Evolutionary conservation across 1,140 invertebrate genomes (phyloP).

Genomic region (Drosophila micromelanica): DNA sequence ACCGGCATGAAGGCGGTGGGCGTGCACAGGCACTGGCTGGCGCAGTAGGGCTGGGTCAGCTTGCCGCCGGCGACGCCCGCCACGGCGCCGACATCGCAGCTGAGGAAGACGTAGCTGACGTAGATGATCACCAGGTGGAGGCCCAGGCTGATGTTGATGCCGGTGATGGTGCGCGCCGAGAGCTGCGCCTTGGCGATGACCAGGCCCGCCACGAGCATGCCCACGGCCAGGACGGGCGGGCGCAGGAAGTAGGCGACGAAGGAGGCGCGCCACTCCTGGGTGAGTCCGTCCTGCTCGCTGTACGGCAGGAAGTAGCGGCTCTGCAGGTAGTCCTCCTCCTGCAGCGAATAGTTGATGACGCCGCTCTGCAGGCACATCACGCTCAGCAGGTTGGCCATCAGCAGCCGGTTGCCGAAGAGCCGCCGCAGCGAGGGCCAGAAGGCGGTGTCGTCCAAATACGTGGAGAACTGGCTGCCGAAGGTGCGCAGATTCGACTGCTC

Average conservation of each 20-base stretch:
- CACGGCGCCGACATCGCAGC: slow-evolving; percentile 85
- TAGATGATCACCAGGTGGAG: slow-evolving; percentile 85
- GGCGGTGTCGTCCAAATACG: slow-evolving; percentile 79
- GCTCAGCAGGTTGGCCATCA: slow-evolving; percentile 87
- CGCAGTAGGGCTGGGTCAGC: slow-evolving; percentile 86
- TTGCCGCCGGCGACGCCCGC: slow-evolving; percentile 84
- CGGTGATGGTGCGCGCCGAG: slow-evolving; percentile 73
- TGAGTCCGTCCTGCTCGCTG: slow-evolving; percentile 86
- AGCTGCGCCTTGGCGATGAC: slow-evolving; percentile 87
- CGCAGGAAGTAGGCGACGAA: slow-evolving; percentile 86
- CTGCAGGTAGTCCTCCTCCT: slow-evolving; percentile 87
- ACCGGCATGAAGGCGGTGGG: slow-evolving; percentile 88
- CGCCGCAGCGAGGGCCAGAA: slow-evolving; percentile 86
- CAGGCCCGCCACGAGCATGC: slow-evolving; percentile 87
- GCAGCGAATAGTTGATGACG: slow-evolving; percentile 85
- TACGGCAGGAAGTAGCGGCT: slow-evolving; percentile 86
- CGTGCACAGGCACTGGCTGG: slow-evolving; percentile 87
- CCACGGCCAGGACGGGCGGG: slow-evolving; percentile 87
- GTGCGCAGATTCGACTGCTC: slow-evolving; percentile 65
- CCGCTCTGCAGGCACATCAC: slow-evolving; percentile 86
- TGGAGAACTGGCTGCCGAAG: slow-evolving; percentile 71
- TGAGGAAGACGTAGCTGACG: slow-evolving; percentile 86
- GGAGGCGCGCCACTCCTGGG: slow-evolving; percentile 86
- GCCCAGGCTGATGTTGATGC: slow-evolving; percentile 85
- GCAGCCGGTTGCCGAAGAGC: slow-evolving; percentile 86